These are phyloP conservation scores for Gnatocerus cornutus DNA, from an alignment of 2,888 invertebrate species.

Conservation along the genomic window DNA sequence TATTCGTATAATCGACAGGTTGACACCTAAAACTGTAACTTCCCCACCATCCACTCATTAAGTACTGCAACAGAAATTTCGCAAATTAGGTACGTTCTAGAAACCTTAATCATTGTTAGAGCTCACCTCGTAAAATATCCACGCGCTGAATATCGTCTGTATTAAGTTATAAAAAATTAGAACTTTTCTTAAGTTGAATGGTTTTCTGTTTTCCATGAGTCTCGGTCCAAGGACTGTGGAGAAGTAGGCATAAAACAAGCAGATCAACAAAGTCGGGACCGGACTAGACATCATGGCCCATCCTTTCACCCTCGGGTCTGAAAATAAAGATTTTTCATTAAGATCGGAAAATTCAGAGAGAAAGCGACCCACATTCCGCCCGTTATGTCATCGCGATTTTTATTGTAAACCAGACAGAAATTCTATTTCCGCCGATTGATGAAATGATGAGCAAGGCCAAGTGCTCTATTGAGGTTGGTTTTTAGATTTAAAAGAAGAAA, in stretches of 20 bases:
- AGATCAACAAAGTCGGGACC: slow-evolving; percentile 91
- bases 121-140: slow-evolving; percentile 88
- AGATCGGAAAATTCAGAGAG: slow-evolving; percentile 5
- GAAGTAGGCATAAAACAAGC: slow-evolving; percentile 90
- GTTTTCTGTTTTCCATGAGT: slow-evolving; percentile 92
- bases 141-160: slow-evolving; percentile 92
- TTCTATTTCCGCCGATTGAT: not conserved
- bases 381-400: slow-evolving; percentile 25
- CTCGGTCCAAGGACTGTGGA: slow-evolving; percentile 88
- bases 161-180: slow-evolving; percentile 91
- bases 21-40: slow-evolving; percentile 86
- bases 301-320: slow-evolving; percentile 91
- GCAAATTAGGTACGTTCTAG: slow-evolving; percentile 13
- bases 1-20: slow-evolving; percentile 85
- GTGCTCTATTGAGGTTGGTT: slow-evolving; percentile 8
- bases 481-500: slow-evolving; percentile 1
- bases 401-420: not conserved
- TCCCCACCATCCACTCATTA: slow-evolving; percentile 79
- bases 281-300: slow-evolving; percentile 97
- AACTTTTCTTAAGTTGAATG: slow-evolving; percentile 85
- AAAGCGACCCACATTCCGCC: slow-evolving; percentile 19
- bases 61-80: slow-evolving; percentile 69
- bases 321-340: slow-evolving; percentile 21
- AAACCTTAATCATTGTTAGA: slow-evolving; percentile 13
- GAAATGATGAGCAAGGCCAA: slow-evolving; percentile 4